phyloP scores from a whole-genome alignment of 2,113 vertebrate genomes.

The Leucopsar rothschildi region DNA sequence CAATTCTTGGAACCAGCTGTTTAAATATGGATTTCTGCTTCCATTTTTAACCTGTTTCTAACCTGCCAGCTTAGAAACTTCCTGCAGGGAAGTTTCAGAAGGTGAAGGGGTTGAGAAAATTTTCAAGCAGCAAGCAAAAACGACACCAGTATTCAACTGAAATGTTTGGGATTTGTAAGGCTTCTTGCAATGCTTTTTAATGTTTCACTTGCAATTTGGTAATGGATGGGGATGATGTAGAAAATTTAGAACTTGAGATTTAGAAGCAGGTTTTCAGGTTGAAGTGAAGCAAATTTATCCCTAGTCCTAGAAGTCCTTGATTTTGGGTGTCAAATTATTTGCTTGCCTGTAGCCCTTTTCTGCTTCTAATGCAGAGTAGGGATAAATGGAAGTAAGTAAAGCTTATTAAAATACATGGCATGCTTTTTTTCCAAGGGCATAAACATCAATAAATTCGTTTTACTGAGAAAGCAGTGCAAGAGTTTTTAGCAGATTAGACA shows the following conservation, averaged over 20 bases:
- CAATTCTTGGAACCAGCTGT: not conserved
- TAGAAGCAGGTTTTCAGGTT: not conserved
- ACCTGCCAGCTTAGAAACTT: not conserved
- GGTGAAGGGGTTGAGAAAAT: not conserved
- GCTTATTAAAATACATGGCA: not conserved
- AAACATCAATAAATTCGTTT: not conserved
- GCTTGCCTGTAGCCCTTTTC: not conserved
- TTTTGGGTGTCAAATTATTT: not conserved
- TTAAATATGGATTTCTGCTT: slow-evolving; percentile 3
- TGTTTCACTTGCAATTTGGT: not conserved
- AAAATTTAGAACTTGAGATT: not conserved
- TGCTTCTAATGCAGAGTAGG: not conserved
- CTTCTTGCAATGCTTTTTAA: not conserved
- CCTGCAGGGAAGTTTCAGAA: not conserved
- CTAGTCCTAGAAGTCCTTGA: not conserved
- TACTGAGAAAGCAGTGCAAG: not conserved
- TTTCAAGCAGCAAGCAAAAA: not conserved
- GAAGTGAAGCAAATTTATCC: not conserved
- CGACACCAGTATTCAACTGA: not conserved
- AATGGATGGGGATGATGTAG: not conserved
- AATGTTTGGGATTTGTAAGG: not conserved
- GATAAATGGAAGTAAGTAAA: not conserved
- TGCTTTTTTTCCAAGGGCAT: not conserved
- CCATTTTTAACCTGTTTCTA: slow-evolving; percentile 14
- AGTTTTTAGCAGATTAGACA: not conserved